Percentiles rank a stretch among this genome's conserved stretches.
phyloP scores from a whole-genome alignment of 2,113 vertebrate species.

The Catharus minimus region DNA sequence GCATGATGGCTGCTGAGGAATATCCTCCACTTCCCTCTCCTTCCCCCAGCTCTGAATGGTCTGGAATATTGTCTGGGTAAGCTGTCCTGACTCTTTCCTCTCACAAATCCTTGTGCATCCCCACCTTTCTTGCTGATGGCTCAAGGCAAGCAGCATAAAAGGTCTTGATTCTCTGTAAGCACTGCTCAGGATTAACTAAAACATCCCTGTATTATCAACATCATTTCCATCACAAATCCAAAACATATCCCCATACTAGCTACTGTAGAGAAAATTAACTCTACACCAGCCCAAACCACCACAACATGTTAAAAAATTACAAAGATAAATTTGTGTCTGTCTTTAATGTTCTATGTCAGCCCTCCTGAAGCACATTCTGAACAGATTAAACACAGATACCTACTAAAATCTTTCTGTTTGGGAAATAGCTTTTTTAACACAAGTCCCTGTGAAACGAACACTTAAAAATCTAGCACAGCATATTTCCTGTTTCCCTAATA shows the following conservation, averaged over 20 bases:
- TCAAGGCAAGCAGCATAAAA: background rate
- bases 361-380: background rate
- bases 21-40: background rate
- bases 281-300: background rate
- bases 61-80: fast-evolving
- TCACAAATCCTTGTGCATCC: background rate
- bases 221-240: background rate
- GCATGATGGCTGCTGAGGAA: background rate
- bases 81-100: background rate
- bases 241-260: background rate
- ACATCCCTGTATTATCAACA: background rate
- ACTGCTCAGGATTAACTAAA: background rate
- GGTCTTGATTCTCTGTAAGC: background rate
- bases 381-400: background rate
- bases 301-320: background rate
- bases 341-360: background rate
- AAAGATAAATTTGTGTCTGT: background rate
- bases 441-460: background rate
- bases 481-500: background rate
- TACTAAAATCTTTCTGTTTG: background rate
- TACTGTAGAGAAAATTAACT: background rate
- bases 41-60: background rate
- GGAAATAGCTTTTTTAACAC: background rate
- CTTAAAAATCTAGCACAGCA: background rate
- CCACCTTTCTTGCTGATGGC: background rate